A percentile compares a stretch with the other conserved stretches of the same genome.
Evolutionary conservation across 2,888 invertebrate species (phyloP).

Genomic region (Chrysodeixis includens): DNA sequence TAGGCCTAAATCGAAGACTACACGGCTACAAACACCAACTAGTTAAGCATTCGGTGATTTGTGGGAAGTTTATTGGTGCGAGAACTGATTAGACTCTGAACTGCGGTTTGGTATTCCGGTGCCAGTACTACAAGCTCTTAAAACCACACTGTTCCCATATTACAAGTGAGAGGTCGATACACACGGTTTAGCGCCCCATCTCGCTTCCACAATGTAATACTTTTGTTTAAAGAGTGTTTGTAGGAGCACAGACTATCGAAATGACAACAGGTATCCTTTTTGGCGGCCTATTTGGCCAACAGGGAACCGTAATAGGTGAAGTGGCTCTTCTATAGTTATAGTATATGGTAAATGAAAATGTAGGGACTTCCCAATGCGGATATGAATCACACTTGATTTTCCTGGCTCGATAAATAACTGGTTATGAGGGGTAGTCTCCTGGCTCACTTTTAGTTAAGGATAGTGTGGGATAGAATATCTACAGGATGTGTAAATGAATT

Average conservation of each 20-base stretch:
- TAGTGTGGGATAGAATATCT: neutral
- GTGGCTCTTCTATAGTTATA: neutral
- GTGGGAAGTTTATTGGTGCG: slow-evolving; percentile 1
- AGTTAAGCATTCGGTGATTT: neutral
- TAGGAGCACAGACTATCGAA: neutral
- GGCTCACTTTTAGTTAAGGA: neutral
- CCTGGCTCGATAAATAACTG: slow-evolving; percentile 17
- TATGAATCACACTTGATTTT: slow-evolving; percentile 28
- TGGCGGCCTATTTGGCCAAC: neutral
- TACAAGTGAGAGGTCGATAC: too few species aligned
- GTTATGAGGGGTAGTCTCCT: neutral
- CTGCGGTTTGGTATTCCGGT: neutral
- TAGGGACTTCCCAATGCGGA: slow-evolving; percentile 11
- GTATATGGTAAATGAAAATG: neutral
- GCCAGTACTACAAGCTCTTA: too few species aligned
- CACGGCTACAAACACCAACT: neutral
- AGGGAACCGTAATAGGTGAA: neutral
- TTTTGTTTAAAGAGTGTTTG: too few species aligned
- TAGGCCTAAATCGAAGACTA: too few species aligned
- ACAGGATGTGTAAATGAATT: neutral
- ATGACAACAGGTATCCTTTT: neutral
- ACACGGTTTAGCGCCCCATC: too few species aligned
- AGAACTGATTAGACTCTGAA: neutral
- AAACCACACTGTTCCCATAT: too few species aligned
- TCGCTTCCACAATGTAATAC: too few species aligned